These are phyloP conservation scores for Irena cyanogastra DNA, from an alignment of 2,113 vertebrate species.

Conservation along the genomic window DNA sequence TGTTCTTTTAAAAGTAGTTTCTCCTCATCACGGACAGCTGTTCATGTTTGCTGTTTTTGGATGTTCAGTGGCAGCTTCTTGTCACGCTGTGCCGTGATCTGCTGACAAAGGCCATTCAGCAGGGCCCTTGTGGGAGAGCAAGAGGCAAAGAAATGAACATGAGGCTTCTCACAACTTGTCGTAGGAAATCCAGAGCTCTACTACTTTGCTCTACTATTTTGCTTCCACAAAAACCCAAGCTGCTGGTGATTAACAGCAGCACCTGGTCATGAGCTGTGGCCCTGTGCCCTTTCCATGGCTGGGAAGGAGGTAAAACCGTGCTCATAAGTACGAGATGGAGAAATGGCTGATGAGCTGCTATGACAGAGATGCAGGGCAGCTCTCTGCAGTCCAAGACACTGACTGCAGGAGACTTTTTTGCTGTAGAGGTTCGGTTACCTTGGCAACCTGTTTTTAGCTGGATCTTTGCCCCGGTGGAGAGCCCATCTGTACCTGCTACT, in stretches of 20 bases:
- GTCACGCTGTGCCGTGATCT: accelerated
- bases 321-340: neutral
- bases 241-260: neutral
- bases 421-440: constrained; percentile 58
- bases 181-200: neutral
- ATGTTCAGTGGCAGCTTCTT: neutral
- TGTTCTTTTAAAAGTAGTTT: neutral
- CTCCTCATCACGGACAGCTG: accelerated
- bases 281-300: accelerated
- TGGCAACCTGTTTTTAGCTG: constrained; percentile 59
- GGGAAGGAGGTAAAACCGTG: neutral
- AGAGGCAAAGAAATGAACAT: neutral
- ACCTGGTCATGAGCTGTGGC: neutral
- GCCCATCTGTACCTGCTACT: constrained; percentile 37
- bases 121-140: neutral
- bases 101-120: neutral
- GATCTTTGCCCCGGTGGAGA: constrained; percentile 7
- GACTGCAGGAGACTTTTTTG: constrained; percentile 3
- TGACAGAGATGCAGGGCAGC: neutral
- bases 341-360: neutral
- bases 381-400: neutral
- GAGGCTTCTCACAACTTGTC: neutral
- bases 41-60: neutral
- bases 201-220: neutral
- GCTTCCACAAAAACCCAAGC: neutral